Base-by-base conservation (phyloP, 2,888 invertebrate species). In the Lottia gigantea region DNA sequence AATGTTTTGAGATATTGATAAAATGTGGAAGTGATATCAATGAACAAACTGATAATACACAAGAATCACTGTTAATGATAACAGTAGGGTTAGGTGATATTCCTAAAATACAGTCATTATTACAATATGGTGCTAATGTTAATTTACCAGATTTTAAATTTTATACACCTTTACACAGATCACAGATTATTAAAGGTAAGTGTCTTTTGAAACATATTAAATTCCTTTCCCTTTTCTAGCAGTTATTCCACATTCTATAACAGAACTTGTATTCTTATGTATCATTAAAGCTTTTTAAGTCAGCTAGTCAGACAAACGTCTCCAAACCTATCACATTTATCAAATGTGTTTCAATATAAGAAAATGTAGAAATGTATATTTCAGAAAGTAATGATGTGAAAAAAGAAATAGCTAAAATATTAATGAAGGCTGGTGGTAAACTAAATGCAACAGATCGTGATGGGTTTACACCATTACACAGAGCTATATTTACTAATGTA, bases 1-100 rank as follows among this genome's bases (percentile, higher is more conserved):
- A 64, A 15, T 70, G 79, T 25, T 74, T 78, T 1, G 75, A 75
- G n/a, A 25, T 71, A 19, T 61, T 82, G 40, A 65, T 81, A n/a
- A 55, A 68, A 31, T 72, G 75, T 46, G 74, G 76, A 26, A 77
- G 75, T 11, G 46, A 70, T 16, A 71, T 81, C 25, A 74, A 81
- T 65, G 64, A 46, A n/a, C 61, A 62, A 66, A 62, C 66, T 11
- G 23, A 26, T 2, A 46, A 68, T n/a, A 64, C 64, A 55, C 65
- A 47, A 8, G 72, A 72, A 23, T 62, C 66, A 2, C 66, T 68
- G 15, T 62, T 72, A 19, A 63, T 72, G 69, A 16, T 68, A 63
- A 66, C 72, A 14, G 68, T 68, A 8, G 61, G 68, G 25, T 49
- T 69, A 46, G 68, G 68, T 15, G 49, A 62, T 15, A 46, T 46